Conservation (phyloP, 1,140 invertebrate genomes). For the Polypedilum pembai region DNA sequence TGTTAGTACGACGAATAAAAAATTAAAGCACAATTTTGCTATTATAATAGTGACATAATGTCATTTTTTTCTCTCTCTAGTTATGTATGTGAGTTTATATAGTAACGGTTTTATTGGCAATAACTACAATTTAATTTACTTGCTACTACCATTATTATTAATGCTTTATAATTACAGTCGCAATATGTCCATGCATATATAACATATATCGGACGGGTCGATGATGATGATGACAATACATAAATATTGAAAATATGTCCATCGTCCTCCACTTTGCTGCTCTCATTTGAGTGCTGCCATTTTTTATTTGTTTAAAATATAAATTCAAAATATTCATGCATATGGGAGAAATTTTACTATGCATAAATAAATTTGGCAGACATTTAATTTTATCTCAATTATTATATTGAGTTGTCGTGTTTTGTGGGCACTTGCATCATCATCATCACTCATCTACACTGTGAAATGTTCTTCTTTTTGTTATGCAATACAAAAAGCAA, state of each 20-base stretch:
- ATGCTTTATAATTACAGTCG: conserved; percentile 26
- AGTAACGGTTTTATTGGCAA: conserved; percentile 24
- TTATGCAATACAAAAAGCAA: neutral
- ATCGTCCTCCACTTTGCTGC: neutral
- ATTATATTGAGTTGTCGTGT: conserved; percentile 28
- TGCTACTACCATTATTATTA: conserved; percentile 25
- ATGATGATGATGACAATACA: neutral
- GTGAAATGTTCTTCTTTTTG: neutral
- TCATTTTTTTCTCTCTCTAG: neutral
- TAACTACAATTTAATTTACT: conserved; percentile 28
- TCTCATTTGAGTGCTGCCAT: no score
- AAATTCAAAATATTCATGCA: no score
- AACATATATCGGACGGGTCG: neutral
- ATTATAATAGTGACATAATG: neutral
- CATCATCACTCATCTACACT: neutral
- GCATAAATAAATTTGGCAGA: neutral
- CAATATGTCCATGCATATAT: conserved; percentile 22
- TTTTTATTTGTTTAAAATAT: no score
- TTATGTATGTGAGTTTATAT: neutral
- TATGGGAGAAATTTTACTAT: neutral
- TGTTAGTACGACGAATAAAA: neutral
- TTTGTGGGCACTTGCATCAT: conserved; percentile 15
- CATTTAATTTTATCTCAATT: conserved; percentile 27
- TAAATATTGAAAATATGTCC: neutral
- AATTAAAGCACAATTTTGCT: neutral